Conservation (phyloP, 2,888 invertebrate genomes). For the Stomorhina lunata region DNA sequence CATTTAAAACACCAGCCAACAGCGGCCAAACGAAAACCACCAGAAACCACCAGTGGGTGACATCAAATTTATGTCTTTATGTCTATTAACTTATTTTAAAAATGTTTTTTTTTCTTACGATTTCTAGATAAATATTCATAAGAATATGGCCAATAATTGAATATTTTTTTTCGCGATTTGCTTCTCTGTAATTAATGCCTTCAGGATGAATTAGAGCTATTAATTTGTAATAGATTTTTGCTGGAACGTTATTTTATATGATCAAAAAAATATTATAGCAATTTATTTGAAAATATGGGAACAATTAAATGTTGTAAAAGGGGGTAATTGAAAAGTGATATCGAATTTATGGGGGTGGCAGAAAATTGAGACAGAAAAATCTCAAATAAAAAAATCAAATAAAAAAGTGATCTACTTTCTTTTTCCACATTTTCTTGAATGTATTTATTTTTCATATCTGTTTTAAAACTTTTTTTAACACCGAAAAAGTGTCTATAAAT, state of each 20-base stretch:
- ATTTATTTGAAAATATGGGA: not conserved
- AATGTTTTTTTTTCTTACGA: constrained; percentile 4
- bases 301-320: not conserved
- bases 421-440: too few relatives aligned
- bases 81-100: constrained; percentile 47
- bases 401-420: too few relatives aligned
- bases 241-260: constrained; percentile 30
- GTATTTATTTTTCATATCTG: too few relatives aligned
- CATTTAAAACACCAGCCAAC: constrained; percentile 47
- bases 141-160: constrained; percentile 53
- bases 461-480: too few relatives aligned
- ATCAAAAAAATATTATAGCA: constrained; percentile 1
- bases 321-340: not conserved
- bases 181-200: constrained; percentile 60
- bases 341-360: too few relatives aligned
- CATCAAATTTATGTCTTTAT: constrained; percentile 64
- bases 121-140: not conserved
- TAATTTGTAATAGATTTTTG: constrained; percentile 33
- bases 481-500: too few relatives aligned
- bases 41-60: constrained; percentile 60
- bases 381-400: too few relatives aligned
- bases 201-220: constrained; percentile 54
- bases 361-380: not conserved
- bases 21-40: not conserved
- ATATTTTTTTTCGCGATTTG: too few relatives aligned